These are phyloP conservation scores for Conopomorpha cramerella DNA, from an alignment of 1,140 invertebrate species.

Conservation along the genomic window DNA sequence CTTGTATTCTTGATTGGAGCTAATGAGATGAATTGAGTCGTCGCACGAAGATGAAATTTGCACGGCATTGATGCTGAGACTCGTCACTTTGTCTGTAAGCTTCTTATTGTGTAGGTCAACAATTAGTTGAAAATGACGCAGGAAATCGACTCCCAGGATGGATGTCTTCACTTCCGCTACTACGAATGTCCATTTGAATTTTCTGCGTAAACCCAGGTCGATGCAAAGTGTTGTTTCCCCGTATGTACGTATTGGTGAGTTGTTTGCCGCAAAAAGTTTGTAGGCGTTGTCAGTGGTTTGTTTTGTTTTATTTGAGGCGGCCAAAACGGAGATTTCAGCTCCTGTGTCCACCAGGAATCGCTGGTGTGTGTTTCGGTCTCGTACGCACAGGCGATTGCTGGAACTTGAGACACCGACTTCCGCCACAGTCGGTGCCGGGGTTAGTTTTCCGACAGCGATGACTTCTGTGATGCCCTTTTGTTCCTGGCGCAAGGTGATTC, in stretches of 20 bases:
- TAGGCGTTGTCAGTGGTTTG: neutral
- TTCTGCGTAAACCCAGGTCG: conserved; percentile 9
- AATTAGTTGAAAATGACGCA: conserved; percentile 12
- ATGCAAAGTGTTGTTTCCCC: conserved; percentile 3
- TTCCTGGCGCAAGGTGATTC: no score
- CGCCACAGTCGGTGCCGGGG: no score
- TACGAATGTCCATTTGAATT: conserved; percentile 4
- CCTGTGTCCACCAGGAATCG: conserved; percentile 1
- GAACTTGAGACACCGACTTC: no score
- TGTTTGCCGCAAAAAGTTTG: conserved; percentile 4
- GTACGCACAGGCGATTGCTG: no score
- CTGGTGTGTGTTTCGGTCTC: no score
- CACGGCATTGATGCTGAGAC: conserved; percentile 13
- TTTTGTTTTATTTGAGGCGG: neutral
- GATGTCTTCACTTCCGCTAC: conserved; percentile 1
- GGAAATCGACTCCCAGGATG: conserved; percentile 10
- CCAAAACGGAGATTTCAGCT: neutral
- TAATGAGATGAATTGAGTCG: conserved; percentile 14
- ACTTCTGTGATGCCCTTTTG: no score
- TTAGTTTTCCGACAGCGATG: no score
- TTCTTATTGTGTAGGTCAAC: conserved; percentile 14
- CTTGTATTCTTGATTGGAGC: no score
- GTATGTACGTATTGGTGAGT: conserved; percentile 6
- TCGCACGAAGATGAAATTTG: conserved; percentile 8
- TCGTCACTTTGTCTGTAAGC: conserved; percentile 14